Evolutionary conservation across 2,113 vertebrate species (phyloP), one percentile per base, ranked within the genome.

Genomic region (Pseudolaguvia tuberculata): DNA sequence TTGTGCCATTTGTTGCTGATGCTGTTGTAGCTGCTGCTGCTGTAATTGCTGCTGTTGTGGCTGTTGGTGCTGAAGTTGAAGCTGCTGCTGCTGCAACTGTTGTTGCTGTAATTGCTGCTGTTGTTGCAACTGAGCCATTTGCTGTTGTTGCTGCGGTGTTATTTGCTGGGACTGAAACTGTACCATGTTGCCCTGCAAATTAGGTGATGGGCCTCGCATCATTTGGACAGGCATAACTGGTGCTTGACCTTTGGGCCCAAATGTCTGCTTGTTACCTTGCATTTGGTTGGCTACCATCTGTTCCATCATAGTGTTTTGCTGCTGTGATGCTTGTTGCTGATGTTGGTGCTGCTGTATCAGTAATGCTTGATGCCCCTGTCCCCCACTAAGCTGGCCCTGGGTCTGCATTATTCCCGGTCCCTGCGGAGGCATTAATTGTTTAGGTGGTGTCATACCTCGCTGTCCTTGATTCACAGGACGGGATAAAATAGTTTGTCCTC

Each of bases 261-360:
- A 99, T 31, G 92, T 87, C 77, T 94, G 94, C 81, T 98, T 98
- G 88, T 93, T 96, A 79, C 93, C 94, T 87, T 95, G 96, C 88
- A 98, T 94, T 85, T 95, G 95, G 86, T 91, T 93, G 86, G 89
- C 94, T 89, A 98, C 94, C 90, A 99, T 96, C 87, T 99, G 97
- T 66, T 99, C 96, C 93, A 99, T 96, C 91, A 97, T 92, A 0
- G 93, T 90, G 78, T 95, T 97, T 81, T 98, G 95, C 1, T 83
- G 82, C 20, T 83, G 81, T 56, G 80, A n/a, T 84, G 86, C 17
- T 53, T 84, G 82, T 15, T 87, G 86, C 3, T 87, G 85, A 21
- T 85, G 86, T 1, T 86, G 85, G 18, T 85, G 84, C 58, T 94
- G 95, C 20, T 89, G 88, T 15, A 90, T 82, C 74, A 98, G 86